Evolutionary conservation across 2,797 vertebrate genomes (phyloP).

Genomic region (Poliocrania exsul): DNA sequence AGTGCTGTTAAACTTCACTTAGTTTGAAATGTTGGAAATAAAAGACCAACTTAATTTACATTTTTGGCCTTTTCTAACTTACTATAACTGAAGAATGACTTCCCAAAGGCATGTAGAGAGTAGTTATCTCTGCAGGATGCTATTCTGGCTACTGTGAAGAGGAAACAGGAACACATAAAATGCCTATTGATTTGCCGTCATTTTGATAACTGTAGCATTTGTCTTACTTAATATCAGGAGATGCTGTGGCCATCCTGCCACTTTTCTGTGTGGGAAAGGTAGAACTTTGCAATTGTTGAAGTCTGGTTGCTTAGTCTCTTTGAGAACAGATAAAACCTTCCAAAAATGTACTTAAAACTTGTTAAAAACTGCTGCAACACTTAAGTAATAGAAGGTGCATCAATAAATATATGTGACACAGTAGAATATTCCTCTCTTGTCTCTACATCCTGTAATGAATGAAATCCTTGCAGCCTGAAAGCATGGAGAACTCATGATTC

Average conservation of each 20-base stretch:
- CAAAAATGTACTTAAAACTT: not conserved
- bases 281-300: not conserved
- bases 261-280: not conserved
- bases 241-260: not conserved
- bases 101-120: not conserved
- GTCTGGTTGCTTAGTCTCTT: not conserved
- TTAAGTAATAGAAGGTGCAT: not conserved
- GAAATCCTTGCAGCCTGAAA: not conserved
- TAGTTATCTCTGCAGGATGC: conserved; percentile 8
- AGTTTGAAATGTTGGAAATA: conserved; percentile 9
- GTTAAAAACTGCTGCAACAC: not conserved
- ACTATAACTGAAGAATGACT: conserved; percentile 16
- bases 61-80: conserved; percentile 7
- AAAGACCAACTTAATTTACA: conserved; percentile 27
- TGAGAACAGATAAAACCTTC: fast-evolving
- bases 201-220: conserved; percentile 47
- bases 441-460: not conserved
- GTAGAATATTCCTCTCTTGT: not conserved
- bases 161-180: conserved; percentile 30
- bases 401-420: not conserved
- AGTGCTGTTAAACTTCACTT: conserved; percentile 6
- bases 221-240: conserved; percentile 11
- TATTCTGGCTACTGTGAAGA: conserved; percentile 43
- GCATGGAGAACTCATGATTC: not conserved
- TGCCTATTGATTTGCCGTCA: conserved; percentile 24